Conservation (phyloP, 2,888 invertebrate genomes). For the Coelogynopora nodosa region DNA sequence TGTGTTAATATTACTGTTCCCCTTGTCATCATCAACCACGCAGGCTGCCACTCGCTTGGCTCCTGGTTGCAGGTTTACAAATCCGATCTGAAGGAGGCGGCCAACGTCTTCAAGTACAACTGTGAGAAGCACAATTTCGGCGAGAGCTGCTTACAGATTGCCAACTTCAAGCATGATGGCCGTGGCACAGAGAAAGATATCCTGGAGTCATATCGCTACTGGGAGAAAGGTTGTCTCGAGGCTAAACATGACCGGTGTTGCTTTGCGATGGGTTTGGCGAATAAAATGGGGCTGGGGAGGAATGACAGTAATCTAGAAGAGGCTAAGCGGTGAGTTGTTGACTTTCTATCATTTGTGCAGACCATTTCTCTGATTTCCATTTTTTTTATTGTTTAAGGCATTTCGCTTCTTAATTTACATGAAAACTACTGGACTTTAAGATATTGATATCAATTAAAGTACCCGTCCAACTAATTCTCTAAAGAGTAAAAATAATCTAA, state of each 20-base stretch:
- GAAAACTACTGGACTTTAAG: too few relatives aligned
- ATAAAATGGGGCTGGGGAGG: neutral
- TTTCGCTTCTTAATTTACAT: too few relatives aligned
- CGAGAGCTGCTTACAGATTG: constrained; percentile 41
- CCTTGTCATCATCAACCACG: neutral
- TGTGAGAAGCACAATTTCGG: constrained; percentile 23
- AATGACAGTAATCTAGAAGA: neutral
- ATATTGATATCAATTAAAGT: too few relatives aligned
- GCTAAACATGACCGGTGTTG: constrained; percentile 16
- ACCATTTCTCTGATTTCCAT: too few relatives aligned
- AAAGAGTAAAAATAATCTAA: too few relatives aligned
- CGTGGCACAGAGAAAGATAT: neutral
- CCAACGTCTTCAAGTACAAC: constrained; percentile 39
- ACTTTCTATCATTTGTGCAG: too few relatives aligned
- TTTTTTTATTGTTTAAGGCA: too few relatives aligned
- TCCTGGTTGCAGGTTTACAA: constrained; percentile 25
- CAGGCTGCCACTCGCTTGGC: constrained; percentile 37
- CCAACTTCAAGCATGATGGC: constrained; percentile 35
- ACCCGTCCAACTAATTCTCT: too few relatives aligned
- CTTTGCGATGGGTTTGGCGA: neutral
- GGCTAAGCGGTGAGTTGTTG: neutral
- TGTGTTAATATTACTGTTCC: too few relatives aligned
- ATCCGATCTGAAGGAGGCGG: constrained; percentile 19
- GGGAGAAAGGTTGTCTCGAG: neutral
- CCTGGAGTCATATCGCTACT: neutral